Evolutionary conservation across 1,140 invertebrate species (phyloP).

Genomic region (Penaeus indicus): DNA sequence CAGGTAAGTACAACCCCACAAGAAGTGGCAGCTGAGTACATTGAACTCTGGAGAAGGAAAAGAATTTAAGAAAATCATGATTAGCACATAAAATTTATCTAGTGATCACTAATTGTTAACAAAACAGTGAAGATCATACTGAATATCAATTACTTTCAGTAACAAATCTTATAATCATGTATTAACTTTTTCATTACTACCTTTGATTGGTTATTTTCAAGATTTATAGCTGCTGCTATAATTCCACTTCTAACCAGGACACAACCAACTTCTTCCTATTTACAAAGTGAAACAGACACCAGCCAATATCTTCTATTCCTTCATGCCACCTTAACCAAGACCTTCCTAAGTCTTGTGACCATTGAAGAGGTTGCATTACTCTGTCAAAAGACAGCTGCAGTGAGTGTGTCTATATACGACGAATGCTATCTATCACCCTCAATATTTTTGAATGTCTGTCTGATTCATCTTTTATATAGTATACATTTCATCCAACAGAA

Average conservation of each 20-base stretch:
- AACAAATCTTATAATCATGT: not conserved
- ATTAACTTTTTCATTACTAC: not conserved
- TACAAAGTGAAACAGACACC: conserved; percentile 38
- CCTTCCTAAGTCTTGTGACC: conserved; percentile 18
- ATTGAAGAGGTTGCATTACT: not conserved
- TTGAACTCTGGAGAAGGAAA: conserved; percentile 28
- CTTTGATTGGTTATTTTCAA: conserved; percentile 41
- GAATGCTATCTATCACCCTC: no score
- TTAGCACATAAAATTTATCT: not conserved
- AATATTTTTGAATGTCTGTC: no score
- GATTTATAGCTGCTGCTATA: conserved; percentile 24
- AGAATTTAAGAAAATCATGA: not conserved
- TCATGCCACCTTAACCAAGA: not conserved
- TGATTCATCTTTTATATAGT: no score
- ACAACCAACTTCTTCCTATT: not conserved
- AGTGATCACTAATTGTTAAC: no score
- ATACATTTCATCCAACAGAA: no score
- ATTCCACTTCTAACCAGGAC: conserved; percentile 33
- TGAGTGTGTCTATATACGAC: no score
- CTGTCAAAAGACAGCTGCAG: no score
- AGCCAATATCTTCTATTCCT: conserved; percentile 24
- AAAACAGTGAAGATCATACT: no score
- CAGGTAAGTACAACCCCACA: conserved; percentile 42
- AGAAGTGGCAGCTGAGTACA: conserved; percentile 31
- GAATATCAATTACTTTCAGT: no score